These are phyloP conservation scores for Drosophila arizonae DNA, from an alignment of 1,140 invertebrate species.

Conservation along the genomic window DNA sequence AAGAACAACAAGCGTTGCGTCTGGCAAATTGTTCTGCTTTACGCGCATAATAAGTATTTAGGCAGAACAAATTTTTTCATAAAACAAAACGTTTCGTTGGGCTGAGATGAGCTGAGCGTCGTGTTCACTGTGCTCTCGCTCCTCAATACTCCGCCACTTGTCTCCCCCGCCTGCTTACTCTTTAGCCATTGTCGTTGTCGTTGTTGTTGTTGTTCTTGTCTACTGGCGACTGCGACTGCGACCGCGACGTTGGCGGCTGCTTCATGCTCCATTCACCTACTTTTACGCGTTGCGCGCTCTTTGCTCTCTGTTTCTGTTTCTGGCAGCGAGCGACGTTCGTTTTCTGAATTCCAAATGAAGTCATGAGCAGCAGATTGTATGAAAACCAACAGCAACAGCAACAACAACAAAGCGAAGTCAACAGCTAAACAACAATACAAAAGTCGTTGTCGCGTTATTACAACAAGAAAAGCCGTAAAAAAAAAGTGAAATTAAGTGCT, in stretches of 20 bases:
- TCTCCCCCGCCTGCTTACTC: constrained; percentile 12
- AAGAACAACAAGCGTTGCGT: constrained; percentile 22
- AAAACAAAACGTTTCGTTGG: constrained; percentile 43
- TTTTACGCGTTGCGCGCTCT: constrained; percentile 73
- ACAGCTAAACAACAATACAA: constrained; percentile 49
- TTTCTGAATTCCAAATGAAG: constrained; percentile 82
- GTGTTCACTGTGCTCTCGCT: constrained; percentile 6
- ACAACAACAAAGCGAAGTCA: constrained; percentile 39
- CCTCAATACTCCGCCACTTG: background rate
- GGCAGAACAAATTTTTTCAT: constrained; percentile 38
- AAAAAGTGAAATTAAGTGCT: constrained; percentile 80
- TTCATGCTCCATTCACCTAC: constrained; percentile 82
- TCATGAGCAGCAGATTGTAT: constrained; percentile 70
- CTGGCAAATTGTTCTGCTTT: constrained; percentile 50
- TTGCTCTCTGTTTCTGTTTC: constrained; percentile 50
- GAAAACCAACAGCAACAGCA: constrained; percentile 49
- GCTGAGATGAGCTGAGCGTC: constrained; percentile 20
- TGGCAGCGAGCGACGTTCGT: constrained; percentile 61
- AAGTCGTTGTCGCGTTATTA: constrained; percentile 71
- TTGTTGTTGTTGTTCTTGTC: constrained; percentile 19
- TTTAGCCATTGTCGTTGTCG: constrained; percentile 27
- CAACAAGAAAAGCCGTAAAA: constrained; percentile 60
- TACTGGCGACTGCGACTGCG: constrained; percentile 11
- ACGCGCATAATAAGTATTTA: constrained; percentile 47
- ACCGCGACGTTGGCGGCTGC: constrained; percentile 34